A percentile compares a stretch with the other conserved stretches of the same genome.
These are phyloP conservation scores for Harpagus bidentatus DNA, from an alignment of 2,113 vertebrate genomes.

Conservation along the genomic window DNA sequence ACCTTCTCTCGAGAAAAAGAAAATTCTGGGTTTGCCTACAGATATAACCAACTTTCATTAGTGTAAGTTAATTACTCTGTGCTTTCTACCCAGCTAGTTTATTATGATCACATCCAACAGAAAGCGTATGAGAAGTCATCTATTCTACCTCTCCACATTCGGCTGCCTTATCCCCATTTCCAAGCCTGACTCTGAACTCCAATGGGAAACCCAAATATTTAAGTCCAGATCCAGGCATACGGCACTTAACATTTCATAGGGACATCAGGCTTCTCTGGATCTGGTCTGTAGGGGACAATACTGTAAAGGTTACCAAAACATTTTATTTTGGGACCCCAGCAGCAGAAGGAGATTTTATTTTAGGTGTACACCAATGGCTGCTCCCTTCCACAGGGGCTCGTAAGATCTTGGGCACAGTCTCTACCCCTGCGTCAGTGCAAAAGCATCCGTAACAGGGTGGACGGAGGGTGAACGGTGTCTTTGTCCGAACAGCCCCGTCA, in stretches of 20 bases:
- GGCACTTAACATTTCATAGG: neutral
- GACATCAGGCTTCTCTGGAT: neutral
- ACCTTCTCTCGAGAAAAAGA: neutral
- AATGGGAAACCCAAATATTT: neutral
- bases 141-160: neutral
- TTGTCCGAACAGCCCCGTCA: fast-evolving
- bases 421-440: neutral
- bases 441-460: neutral
- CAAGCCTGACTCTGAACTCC: neutral
- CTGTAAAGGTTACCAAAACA: neutral
- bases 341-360: neutral
- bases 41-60: neutral
- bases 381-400: neutral
- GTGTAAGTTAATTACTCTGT: neutral
- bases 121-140: neutral
- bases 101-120: neutral
- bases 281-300: neutral
- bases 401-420: neutral
- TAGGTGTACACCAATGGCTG: neutral
- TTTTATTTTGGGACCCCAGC: neutral
- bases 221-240: neutral
- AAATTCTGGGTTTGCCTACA: neutral
- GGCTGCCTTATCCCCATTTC: neutral
- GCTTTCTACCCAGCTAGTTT: neutral
- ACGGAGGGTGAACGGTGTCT: fast-evolving